Base-by-base conservation (phyloP, 1,140 invertebrate genomes). In the Augochlora pura region DNA sequence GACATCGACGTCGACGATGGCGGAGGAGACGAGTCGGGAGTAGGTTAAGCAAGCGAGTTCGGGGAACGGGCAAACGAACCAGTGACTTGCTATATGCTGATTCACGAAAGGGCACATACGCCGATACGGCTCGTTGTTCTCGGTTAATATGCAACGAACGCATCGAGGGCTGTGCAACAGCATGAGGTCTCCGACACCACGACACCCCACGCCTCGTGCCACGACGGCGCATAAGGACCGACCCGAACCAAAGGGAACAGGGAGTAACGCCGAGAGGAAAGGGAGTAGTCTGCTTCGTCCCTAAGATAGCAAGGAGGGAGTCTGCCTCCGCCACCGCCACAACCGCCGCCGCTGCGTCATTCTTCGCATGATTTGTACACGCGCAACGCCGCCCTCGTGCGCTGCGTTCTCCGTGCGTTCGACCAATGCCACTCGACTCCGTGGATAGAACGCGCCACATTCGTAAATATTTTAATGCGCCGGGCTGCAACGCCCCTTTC, bases 351-450 rank as follows among this genome's bases (percentile, higher is more conserved):
- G 91, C 90, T 77, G 79, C 90, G 91, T 92, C 88, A 91, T 90
- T 90, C 86, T 87, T 87, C 80, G 86, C 88, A 90, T 92, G 91
- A 93, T 93, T 93, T 92, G 91, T 92, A 91, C 88, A 88, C 87
- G 89, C 80, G 85, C 85, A 86, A 88, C 88, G 70, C 91, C 91
- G 90, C 91, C 91, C 86, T 88, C 88, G 85, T 84, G 87, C 49
- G 77, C 73, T 77, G 86, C 73, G 42, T 18, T 27, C 75, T 59
- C 59, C 60, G 23, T 42, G 65, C 74, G 69, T 80, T 74, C 74
- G 63, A 85, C 85, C 72, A 83, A 84, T 85, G 73, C 79, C 78
- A 42, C 32, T 18, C 62, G 14, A 10, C 70, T 54, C 14, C 54
- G 14, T 27, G 54, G 57, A 14, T 25, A 49, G 21, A 23, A 72